Base-by-base conservation (phyloP, 2,113 vertebrate species). In the Pristiophorus japonicus region DNA sequence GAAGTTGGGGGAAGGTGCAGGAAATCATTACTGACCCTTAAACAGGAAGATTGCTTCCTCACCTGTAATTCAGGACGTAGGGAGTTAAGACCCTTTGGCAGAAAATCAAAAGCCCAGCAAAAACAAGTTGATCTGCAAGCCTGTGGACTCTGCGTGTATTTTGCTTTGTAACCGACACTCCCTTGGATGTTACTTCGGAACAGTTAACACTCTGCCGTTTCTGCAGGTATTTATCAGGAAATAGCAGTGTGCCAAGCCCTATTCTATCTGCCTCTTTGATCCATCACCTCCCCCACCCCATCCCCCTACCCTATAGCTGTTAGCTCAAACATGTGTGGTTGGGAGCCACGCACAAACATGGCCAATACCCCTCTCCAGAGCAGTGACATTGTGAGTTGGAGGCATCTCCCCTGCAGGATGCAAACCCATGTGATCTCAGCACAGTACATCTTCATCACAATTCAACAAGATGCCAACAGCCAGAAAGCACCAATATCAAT, bases 231-330 rank as follows among this genome's bases (percentile, higher is more conserved):
- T n/a, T n/a, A n/a, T n/a, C n/a, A n/a, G 51, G 51, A 51, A 51
- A 51, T 2, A 51, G 51, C 51, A 51, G 51, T 51, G 51, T 51
- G 51, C 51, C 51, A 16, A 22, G 20, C 66, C 96, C 96, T 96
- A 96, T 96, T 96, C 16, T 65, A 63, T 22, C 55, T 1, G 55
- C 4, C 55, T 91, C 4, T 38, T 63, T 92, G 88, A 63, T 12
- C 38, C 11, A 65, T 22, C 96, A 70, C 95, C 88, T 67, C 93
- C 96, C 84, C 95, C 88, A 45, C 93, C 73, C 78, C 18, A 55
- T 63, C 47, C 95, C 0, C 30, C 51, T 84, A 1, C 30, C 66
- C 0, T n/a, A 42, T 20, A 95, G 94, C n/a, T 66, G 20, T 47
- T 12, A 30, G 92, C 96, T 67, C 45, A 20, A 62, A 78, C 12